phyloP scores from a whole-genome alignment of 2,888 invertebrate genomes.

The Mythimna impura region DNA sequence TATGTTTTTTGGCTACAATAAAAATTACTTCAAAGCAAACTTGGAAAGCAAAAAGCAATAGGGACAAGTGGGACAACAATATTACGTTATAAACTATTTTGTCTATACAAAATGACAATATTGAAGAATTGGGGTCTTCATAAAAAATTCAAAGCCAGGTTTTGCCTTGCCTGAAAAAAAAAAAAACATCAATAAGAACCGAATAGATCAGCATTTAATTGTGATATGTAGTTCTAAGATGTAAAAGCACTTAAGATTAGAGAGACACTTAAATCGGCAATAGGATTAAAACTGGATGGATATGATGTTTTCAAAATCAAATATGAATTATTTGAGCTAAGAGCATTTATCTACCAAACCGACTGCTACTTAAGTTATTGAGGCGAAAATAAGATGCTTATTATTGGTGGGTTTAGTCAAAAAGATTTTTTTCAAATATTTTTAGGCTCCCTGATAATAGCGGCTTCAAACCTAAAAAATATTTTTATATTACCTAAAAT shows the following conservation, averaged over 20 bases:
- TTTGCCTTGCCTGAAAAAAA: not conserved
- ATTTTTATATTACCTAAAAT: no score
- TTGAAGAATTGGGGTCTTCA: not conserved
- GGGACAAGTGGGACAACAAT: no score
- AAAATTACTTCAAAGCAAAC: not conserved
- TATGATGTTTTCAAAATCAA: constrained; percentile 1
- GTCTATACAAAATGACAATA: not conserved
- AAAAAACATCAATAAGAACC: not conserved
- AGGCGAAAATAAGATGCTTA: not conserved
- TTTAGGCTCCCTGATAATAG: no score
- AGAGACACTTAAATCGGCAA: not conserved
- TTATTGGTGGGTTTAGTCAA: not conserved
- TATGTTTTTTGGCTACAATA: not conserved
- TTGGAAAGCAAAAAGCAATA: not conserved
- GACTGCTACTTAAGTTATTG: not conserved
- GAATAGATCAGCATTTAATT: constrained; percentile 5
- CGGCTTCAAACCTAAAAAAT: no score
- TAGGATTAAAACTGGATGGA: not conserved
- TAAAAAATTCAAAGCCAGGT: not conserved
- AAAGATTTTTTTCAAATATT: not conserved
- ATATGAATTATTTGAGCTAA: not conserved
- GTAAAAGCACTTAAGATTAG: constrained; percentile 17
- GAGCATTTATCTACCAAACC: not conserved
- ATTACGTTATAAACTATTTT: not conserved
- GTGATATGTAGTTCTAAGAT: not conserved